Evolutionary conservation across 2,888 invertebrate species (phyloP).

Genomic region (Sesia apiformis): DNA sequence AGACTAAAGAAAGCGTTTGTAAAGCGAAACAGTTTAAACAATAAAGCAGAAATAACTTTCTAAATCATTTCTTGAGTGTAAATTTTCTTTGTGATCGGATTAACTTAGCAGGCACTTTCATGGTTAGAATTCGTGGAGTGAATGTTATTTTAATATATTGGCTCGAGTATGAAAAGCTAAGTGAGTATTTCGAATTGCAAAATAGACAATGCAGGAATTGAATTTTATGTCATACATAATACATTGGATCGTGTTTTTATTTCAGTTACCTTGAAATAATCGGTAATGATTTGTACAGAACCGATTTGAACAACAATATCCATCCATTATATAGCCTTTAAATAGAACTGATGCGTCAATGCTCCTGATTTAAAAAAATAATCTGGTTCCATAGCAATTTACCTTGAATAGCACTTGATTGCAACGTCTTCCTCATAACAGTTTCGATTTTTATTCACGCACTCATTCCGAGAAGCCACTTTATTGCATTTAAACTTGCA

Average conservation of each 20-base stretch:
- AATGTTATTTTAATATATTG: constrained; percentile 6
- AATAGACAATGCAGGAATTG: constrained; percentile 9
- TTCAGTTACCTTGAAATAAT: constrained; percentile 4
- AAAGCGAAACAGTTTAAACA: constrained; percentile 45
- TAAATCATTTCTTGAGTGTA: constrained; percentile 35
- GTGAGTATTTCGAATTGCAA: constrained; percentile 12
- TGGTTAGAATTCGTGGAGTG: constrained; percentile 13
- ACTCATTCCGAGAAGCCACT: constrained; percentile 20
- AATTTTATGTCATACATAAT: constrained; percentile 4
- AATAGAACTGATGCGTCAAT: background rate
- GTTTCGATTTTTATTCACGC: constrained; percentile 21
- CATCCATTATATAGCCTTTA: background rate
- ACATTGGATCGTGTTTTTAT: background rate
- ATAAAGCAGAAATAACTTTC: constrained; percentile 46
- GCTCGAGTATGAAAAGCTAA: constrained; percentile 1
- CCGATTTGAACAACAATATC: background rate
- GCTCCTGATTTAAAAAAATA: background rate
- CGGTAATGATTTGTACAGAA: background rate
- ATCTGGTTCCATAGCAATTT: constrained; percentile 6
- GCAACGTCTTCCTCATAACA: constrained; percentile 34
- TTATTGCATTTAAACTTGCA: constrained; percentile 29
- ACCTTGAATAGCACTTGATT: constrained; percentile 9
- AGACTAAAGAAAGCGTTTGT: constrained; percentile 49
- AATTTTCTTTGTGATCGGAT: constrained; percentile 26
- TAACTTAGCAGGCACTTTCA: constrained; percentile 22